Base-by-base conservation (phyloP, 1,140 invertebrate genomes). In the Drosophila melanica region DNA sequence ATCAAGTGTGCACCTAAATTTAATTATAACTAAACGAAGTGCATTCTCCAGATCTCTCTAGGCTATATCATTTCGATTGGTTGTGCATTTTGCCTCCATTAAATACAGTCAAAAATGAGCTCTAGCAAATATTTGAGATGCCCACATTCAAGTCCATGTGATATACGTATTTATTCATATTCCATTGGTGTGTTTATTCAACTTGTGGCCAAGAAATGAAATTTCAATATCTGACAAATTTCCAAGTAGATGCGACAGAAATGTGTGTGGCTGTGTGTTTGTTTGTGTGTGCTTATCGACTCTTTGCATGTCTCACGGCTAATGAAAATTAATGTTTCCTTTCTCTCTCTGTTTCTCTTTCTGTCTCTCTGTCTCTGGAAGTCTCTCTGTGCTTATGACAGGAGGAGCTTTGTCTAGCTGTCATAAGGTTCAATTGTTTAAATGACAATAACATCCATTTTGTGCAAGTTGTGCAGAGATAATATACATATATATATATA, bases 261-360 rank as follows among this genome's bases (percentile, higher is more conserved):
- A 18, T 48, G 20, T 50, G 50, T 62, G 42, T 53, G 10, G 41
- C 33, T 39, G 27, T 73, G n/a, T 23, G 51, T 18, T 6, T 45
- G 16, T 45, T 20, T 50, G 39, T 41, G 27, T 73, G n/a, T 23
- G 51, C 42, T 54, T 73, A 63, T 66, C 54, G 41, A 44, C 16
- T 60, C n/a, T 23, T 33, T 39, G 33, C 51, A 8, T 57, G 18
- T 55, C 30, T 47, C 20, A 35, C 18, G 10, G 44, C 63, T 73
- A 81, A 87, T 87, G 79, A 81, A 81, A 87, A 79, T 86, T 73
- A 87, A 79, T 87, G 64, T 69, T 81, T 73, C 47, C 64, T 50
- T 69, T 67, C 18, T 51, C 51, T 44, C 35, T 23, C 41, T 47
- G 69, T 74, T 35, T 30, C 44, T 2, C 16, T 20, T 33, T 45